phyloP scores from a whole-genome alignment of 2,113 vertebrate species.

The Otis tarda region DNA sequence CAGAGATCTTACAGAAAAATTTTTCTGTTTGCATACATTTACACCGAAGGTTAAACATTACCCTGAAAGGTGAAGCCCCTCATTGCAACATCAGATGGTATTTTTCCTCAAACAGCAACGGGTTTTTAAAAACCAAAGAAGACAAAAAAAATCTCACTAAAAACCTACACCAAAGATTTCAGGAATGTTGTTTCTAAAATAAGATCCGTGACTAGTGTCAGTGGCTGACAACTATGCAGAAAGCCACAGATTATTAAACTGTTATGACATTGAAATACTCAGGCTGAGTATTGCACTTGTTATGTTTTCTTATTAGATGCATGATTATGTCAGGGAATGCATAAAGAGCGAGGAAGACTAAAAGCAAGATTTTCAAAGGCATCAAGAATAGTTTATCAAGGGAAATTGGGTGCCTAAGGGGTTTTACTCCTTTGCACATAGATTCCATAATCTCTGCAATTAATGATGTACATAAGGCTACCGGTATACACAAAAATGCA shows the following conservation, averaged over 20 bases:
- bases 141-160: background rate
- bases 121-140: background rate
- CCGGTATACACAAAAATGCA: background rate
- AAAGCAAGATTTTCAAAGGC: background rate
- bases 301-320: background rate
- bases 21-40: constrained; percentile 4
- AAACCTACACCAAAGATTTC: background rate
- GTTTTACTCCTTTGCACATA: background rate
- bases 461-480: background rate
- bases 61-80: constrained; percentile 12
- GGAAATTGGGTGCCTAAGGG: background rate
- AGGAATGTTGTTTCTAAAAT: background rate
- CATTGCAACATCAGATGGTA: constrained; percentile 48
- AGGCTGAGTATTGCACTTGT: background rate
- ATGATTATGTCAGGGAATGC: background rate
- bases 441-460: background rate
- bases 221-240: background rate
- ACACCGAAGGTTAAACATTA: constrained; percentile 53
- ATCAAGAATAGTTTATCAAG: background rate
- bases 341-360: background rate
- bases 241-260: background rate
- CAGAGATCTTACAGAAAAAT: background rate
- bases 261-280: background rate
- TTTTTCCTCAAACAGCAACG: constrained; percentile 26
- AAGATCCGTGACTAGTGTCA: background rate